Evolutionary conservation across 1,140 invertebrate genomes (phyloP).

Genomic region (Drosophila albomicans): DNA sequence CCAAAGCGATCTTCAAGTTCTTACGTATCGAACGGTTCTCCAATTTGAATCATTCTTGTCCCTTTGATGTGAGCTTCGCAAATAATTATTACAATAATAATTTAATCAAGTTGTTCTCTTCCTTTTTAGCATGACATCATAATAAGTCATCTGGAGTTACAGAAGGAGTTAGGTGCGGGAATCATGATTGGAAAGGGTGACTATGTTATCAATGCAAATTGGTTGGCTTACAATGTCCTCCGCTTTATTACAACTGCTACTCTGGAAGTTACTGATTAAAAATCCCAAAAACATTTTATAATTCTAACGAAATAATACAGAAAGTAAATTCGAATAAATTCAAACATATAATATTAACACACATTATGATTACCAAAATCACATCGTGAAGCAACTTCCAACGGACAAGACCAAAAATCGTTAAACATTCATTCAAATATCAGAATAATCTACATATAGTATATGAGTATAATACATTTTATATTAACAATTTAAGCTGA

Average conservation of each 20-base stretch:
- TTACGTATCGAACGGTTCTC: neutral
- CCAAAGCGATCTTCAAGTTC: conserved; percentile 23
- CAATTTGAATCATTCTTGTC: conserved; percentile 50
- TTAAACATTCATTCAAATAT: no score
- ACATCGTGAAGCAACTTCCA: no score
- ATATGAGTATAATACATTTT: no score
- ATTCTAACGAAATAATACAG: no score
- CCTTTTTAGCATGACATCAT: neutral
- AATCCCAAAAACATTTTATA: neutral
- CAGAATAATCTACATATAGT: no score
- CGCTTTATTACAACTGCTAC: neutral
- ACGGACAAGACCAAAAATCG: no score
- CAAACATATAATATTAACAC: neutral
- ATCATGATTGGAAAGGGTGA: neutral
- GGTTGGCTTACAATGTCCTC: neutral
- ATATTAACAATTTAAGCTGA: no score
- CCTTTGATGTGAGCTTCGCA: conserved; percentile 33
- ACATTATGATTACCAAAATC: no score
- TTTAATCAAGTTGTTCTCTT: neutral
- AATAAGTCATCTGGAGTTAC: neutral
- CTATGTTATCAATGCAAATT: neutral
- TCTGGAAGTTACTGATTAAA: neutral
- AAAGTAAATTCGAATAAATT: no score
- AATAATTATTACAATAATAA: neutral
- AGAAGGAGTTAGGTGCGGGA: neutral